These are phyloP conservation scores for Sialia sialis DNA, from an alignment of 2,113 vertebrate genomes.

Conservation along the genomic window DNA sequence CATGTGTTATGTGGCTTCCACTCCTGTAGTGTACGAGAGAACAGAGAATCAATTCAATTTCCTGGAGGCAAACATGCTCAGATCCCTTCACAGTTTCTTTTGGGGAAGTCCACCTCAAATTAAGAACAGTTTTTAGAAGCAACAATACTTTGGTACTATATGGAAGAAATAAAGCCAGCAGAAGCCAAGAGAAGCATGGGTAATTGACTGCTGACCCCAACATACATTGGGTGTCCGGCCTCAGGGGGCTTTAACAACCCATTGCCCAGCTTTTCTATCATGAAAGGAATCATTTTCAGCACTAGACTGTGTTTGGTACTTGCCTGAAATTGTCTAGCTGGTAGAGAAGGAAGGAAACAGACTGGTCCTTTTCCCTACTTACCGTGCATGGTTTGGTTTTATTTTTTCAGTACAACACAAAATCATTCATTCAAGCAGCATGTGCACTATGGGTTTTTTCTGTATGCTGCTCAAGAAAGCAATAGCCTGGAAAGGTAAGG, in stretches of 20 bases:
- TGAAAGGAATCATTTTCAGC: neutral
- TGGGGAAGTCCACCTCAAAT: neutral
- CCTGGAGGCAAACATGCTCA: neutral
- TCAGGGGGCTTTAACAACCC: neutral
- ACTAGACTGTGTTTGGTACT: neutral
- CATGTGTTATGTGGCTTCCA: neutral
- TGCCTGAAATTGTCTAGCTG: neutral
- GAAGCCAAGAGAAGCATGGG: neutral
- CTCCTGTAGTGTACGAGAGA: neutral
- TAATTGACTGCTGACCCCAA: neutral
- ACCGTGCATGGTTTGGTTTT: neutral
- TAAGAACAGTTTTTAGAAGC: neutral
- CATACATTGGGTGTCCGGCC: neutral
- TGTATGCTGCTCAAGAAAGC: neutral
- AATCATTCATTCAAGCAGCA: neutral
- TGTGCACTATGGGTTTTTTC: rapidly evolving
- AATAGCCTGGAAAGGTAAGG: neutral
- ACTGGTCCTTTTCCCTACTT: neutral
- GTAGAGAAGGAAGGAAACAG: neutral
- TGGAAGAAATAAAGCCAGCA: neutral
- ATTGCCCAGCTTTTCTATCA: neutral
- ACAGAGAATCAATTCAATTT: neutral
- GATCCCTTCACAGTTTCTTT: neutral
- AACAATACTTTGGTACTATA: neutral
- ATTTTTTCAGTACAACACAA: neutral